Percentiles rank a stretch among this genome's conserved stretches.
Evolutionary conservation across 2,113 vertebrate species (phyloP).

Genomic region (Ciconia boyciana): DNA sequence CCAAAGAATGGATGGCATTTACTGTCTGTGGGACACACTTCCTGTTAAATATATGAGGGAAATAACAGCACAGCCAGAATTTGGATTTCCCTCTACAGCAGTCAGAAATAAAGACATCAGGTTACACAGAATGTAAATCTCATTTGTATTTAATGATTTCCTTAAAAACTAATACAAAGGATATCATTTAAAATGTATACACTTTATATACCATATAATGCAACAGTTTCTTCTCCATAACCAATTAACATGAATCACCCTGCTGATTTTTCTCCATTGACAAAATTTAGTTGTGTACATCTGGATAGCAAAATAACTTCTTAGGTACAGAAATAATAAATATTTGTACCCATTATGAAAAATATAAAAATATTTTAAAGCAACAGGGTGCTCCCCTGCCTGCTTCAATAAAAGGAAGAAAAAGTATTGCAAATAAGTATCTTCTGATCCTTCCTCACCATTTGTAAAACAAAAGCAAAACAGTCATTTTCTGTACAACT

Average conservation of each 20-base stretch:
- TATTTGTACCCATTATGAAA: not conserved
- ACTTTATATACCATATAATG: not conserved
- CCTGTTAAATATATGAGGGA: not conserved
- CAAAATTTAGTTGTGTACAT: not conserved
- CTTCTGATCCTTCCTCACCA: not conserved
- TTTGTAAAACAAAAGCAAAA: not conserved
- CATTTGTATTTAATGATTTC: not conserved
- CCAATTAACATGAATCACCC: not conserved
- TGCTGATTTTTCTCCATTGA: not conserved
- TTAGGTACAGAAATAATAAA: not conserved
- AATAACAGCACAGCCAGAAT: not conserved
- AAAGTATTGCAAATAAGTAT: not conserved
- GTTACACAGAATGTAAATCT: not conserved
- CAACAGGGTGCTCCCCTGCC: not conserved
- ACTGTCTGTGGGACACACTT: not conserved
- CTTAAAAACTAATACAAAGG: not conserved
- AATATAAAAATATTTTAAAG: not conserved
- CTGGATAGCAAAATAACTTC: not conserved
- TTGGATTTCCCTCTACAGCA: not conserved
- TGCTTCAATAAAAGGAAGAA: not conserved
- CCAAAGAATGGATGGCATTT: not conserved
- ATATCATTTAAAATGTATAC: not conserved
- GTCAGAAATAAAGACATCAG: not conserved
- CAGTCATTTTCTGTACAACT: not conserved
- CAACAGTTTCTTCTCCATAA: not conserved